These are phyloP conservation scores for Heliconius hortense DNA, from an alignment of 2,888 invertebrate species.

Conservation along the genomic window DNA sequence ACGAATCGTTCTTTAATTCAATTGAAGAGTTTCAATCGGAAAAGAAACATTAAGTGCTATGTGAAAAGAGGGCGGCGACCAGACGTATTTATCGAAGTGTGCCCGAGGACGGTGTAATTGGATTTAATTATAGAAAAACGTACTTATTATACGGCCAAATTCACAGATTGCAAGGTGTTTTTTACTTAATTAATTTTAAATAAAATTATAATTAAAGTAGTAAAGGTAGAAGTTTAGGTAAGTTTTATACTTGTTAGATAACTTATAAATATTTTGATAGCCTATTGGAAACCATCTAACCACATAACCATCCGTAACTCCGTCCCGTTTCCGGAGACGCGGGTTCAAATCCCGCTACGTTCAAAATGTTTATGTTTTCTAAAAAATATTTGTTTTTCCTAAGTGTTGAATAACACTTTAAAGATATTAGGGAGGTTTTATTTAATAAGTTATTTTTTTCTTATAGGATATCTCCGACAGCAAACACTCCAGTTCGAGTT, in stretches of 20 bases:
- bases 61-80: constrained; percentile 63
- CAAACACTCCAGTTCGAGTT: constrained; percentile 61
- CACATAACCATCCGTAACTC: too few species aligned
- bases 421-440: too few species aligned
- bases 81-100: constrained; percentile 60
- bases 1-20: constrained; percentile 30
- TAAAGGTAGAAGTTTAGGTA: too few species aligned
- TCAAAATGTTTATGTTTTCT: too few species aligned
- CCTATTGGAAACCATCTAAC: too few species aligned
- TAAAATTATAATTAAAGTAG: too few species aligned
- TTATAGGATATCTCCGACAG: constrained; percentile 69
- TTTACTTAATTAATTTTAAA: neutral
- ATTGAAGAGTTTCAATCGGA: constrained; percentile 48
- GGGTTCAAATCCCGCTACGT: too few species aligned
- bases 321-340: too few species aligned
- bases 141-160: constrained; percentile 25
- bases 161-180: neutral
- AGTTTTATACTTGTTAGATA: too few species aligned
- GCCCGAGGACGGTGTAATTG: constrained; percentile 42
- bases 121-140: constrained; percentile 44
- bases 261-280: too few species aligned
- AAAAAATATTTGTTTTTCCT: too few species aligned
- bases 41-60: constrained; percentile 58
- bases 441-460: constrained; percentile 34
- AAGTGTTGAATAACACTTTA: too few species aligned